phyloP scores from a whole-genome alignment of 2,888 invertebrate genomes.

The Sesia apiformis region DNA sequence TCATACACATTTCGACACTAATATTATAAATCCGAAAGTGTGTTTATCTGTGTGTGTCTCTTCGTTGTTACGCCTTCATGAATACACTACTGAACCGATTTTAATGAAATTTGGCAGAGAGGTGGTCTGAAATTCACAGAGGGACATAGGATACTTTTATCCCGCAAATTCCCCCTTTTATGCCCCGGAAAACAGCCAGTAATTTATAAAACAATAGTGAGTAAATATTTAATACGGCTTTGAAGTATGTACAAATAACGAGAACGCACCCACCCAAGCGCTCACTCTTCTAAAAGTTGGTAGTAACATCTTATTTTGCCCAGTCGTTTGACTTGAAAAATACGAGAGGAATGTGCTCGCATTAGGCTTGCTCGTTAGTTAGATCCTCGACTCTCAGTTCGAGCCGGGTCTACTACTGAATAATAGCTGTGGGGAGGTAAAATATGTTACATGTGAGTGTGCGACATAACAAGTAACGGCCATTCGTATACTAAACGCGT shows the following conservation, averaged over 20 bases:
- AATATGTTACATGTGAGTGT: slow-evolving; percentile 38
- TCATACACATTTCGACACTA: too few relatives aligned
- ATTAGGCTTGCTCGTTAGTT: slow-evolving; percentile 51
- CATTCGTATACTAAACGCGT: slow-evolving; percentile 4
- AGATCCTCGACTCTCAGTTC: slow-evolving; percentile 34
- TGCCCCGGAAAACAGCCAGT: too few relatives aligned
- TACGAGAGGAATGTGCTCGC: slow-evolving; percentile 42
- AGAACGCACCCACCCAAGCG: background rate
- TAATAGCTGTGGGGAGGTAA: slow-evolving; percentile 41
- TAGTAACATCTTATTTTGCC: slow-evolving; percentile 31
- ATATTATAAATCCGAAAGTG: too few relatives aligned
- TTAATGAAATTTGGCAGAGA: too few relatives aligned
- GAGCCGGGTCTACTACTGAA: slow-evolving; percentile 29
- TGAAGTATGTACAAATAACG: background rate
- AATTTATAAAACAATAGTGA: too few relatives aligned
- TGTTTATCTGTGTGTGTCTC: too few relatives aligned
- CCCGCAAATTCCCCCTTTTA: too few relatives aligned
- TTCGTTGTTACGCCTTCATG: too few relatives aligned
- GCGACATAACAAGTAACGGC: slow-evolving; percentile 23
- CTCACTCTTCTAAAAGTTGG: background rate
- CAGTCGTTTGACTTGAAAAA: slow-evolving; percentile 42
- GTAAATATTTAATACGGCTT: background rate
- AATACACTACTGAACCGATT: too few relatives aligned
- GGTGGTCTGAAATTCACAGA: too few relatives aligned
- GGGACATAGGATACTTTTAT: too few relatives aligned